Conservation (phyloP, 2,797 vertebrate species). For the Urocyon cinereoargenteus region DNA sequence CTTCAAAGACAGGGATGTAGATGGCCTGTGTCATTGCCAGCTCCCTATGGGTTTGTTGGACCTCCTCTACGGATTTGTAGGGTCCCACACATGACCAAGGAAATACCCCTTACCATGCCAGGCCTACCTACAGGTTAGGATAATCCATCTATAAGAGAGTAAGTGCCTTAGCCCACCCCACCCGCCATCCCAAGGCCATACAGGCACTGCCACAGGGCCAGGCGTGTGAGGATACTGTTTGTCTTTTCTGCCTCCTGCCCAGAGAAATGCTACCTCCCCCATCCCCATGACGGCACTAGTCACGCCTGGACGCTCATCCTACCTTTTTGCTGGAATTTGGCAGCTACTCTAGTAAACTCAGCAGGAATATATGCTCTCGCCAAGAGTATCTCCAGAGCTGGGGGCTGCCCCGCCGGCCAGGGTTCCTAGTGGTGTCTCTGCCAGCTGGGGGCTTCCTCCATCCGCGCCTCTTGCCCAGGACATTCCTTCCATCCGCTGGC, state of each 20-base stretch:
- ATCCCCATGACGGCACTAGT: background rate
- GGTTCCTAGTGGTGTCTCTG: background rate
- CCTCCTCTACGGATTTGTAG: background rate
- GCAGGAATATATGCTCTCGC: background rate
- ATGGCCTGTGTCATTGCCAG: background rate
- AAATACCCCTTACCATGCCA: background rate
- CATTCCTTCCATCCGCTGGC: background rate
- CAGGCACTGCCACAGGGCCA: background rate
- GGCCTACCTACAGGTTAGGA: background rate
- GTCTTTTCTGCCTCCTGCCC: background rate
- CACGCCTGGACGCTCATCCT: background rate
- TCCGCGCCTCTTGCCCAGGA: background rate
- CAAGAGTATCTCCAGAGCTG: background rate
- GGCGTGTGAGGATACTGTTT: background rate
- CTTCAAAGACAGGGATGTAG: background rate
- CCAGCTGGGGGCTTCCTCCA: background rate
- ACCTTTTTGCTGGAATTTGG: background rate
- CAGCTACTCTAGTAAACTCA: background rate
- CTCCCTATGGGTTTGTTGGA: background rate
- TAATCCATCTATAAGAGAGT: background rate
- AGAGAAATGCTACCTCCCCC: background rate
- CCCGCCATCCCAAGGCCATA: background rate
- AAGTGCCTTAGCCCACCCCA: background rate
- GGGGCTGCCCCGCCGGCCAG: background rate
- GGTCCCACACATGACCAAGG: background rate